phyloP scores from a whole-genome alignment of 2,113 vertebrate species.

The Leucopsar rothschildi region DNA sequence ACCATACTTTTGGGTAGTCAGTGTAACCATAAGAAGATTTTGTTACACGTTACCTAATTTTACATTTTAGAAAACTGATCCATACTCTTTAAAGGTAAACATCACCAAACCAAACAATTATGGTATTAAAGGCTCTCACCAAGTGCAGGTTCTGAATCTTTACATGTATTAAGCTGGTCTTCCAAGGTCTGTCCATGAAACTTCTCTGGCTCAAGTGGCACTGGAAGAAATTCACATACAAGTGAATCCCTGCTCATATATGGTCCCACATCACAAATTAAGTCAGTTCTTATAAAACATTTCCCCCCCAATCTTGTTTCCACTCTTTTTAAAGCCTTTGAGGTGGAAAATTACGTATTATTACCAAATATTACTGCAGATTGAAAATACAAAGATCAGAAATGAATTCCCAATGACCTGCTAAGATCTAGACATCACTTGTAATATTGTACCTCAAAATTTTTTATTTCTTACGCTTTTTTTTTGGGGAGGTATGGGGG shows the following conservation, averaged over 20 bases:
- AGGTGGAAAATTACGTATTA: background rate
- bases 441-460: background rate
- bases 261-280: background rate
- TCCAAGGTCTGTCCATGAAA: constrained; percentile 21
- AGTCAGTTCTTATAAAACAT: background rate
- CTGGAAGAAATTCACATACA: background rate
- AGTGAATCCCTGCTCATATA: background rate
- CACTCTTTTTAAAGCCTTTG: background rate
- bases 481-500: background rate
- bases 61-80: background rate
- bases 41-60: background rate
- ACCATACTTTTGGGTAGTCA: background rate
- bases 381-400: background rate
- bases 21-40: background rate
- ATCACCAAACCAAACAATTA: background rate
- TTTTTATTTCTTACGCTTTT: background rate
- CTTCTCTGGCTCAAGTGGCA: background rate
- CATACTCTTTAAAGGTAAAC: background rate
- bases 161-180: constrained; percentile 51
- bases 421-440: background rate
- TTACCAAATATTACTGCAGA: background rate
- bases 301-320: background rate
- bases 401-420: background rate
- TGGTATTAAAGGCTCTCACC: constrained; percentile 16
- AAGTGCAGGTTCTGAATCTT: constrained; percentile 56